These are phyloP conservation scores for Pelodytes ibericus DNA, from an alignment of 2,797 vertebrate genomes.

Conservation along the genomic window DNA sequence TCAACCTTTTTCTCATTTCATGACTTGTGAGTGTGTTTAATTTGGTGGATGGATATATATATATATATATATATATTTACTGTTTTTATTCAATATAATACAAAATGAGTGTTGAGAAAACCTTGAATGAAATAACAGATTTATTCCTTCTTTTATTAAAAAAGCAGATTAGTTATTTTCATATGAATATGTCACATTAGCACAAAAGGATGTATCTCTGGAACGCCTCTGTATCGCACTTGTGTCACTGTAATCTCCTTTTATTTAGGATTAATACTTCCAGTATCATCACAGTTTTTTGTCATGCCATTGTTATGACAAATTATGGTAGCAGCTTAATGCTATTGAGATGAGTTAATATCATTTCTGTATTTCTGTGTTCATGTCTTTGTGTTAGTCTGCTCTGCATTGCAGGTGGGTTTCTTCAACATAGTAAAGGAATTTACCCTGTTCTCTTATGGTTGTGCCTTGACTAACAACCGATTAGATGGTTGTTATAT, in stretches of 20 bases:
- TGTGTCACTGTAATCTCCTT: not conserved
- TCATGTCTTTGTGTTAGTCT: not conserved
- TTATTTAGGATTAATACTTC: constrained; percentile 14
- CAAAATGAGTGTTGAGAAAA: not conserved
- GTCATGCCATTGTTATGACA: constrained; percentile 8
- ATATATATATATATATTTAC: too few species aligned
- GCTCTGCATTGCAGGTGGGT: not conserved
- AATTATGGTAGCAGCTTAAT: not conserved
- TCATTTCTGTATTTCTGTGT: not conserved
- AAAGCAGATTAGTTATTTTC: constrained; percentile 15
- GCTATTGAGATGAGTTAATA: not conserved
- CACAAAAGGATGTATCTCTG: constrained; percentile 11
- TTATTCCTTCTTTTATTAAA: not conserved
- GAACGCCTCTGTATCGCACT: not conserved
- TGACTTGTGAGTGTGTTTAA: too few species aligned
- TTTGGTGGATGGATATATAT: too few species aligned
- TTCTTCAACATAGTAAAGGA: not conserved
- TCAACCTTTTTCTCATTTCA: too few species aligned
- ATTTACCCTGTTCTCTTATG: too few species aligned
- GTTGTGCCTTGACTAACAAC: too few species aligned
- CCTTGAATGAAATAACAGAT: not conserved
- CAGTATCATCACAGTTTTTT: constrained; percentile 2
- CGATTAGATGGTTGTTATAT: too few species aligned
- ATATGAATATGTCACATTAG: constrained; percentile 22
- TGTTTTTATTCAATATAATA: not conserved